Percentiles rank a stretch among this genome's conserved stretches.
phyloP scores from a whole-genome alignment of 2,888 invertebrate species.

The Meteorus cinctellus region DNA sequence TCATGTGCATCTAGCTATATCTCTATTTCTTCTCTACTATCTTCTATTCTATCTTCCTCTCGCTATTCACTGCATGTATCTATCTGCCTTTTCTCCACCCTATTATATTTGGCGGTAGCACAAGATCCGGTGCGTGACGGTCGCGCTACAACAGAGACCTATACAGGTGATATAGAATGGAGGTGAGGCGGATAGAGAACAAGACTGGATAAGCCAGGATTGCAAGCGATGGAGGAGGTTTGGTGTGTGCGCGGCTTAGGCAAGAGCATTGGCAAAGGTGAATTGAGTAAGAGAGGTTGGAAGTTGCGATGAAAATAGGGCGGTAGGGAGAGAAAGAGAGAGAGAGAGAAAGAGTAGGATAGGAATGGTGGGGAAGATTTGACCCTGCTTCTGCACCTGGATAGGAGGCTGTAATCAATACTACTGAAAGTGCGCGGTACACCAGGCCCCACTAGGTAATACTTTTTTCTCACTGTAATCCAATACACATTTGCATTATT shows the following conservation, averaged over 20 bases:
- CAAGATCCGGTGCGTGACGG: conserved; percentile 44
- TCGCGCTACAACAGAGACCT: conserved; percentile 42
- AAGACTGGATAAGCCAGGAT: conserved; percentile 43
- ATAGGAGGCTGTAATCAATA: conserved; percentile 72
- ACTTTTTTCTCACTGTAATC: neutral
- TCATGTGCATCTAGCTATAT: conserved; percentile 1
- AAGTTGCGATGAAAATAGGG: conserved; percentile 46
- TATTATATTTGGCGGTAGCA: conserved; percentile 1
- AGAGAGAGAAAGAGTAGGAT: conserved; percentile 41
- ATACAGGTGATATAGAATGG: conserved; percentile 50
- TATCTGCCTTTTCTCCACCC: conserved; percentile 7
- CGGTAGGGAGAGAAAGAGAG: conserved; percentile 44
- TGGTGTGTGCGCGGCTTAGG: conserved; percentile 3
- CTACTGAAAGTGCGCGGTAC: conserved; percentile 65
- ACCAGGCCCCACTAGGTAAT: conserved; percentile 35
- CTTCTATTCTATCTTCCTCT: neutral
- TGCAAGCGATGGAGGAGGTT: conserved; percentile 22
- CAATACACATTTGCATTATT: conserved; percentile 8
- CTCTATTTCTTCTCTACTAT: neutral
- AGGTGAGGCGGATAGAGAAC: neutral
- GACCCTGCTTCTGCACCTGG: conserved; percentile 71
- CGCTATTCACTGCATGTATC: neutral
- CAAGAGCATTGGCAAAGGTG: conserved; percentile 32
- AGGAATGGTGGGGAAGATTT: conserved; percentile 58
- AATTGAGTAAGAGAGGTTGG: conserved; percentile 34